Conservation (phyloP, 2,888 invertebrate genomes). For the Melipona beecheii region DNA sequence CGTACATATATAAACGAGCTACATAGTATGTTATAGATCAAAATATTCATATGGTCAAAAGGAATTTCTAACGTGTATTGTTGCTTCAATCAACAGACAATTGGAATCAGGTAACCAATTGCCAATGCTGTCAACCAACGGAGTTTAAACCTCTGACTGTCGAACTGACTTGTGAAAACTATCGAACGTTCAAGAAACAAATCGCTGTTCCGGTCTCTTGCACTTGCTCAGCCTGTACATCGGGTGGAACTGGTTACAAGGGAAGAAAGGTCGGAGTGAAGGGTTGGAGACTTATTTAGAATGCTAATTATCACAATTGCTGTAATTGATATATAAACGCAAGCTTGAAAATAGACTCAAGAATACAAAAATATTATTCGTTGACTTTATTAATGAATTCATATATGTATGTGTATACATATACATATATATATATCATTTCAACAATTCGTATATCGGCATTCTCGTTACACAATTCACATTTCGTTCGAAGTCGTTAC, state of each 20-base stretch:
- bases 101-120: slow-evolving; percentile 76
- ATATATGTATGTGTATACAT: slow-evolving; percentile 15
- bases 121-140: slow-evolving; percentile 78
- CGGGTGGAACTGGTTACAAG: neutral
- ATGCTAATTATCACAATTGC: neutral
- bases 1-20: too few species aligned
- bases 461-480: slow-evolving; percentile 35
- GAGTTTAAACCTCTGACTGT: slow-evolving; percentile 82
- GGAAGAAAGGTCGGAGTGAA: slow-evolving; percentile 34
- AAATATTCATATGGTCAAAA: too few species aligned
- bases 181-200: slow-evolving; percentile 74
- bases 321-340: neutral
- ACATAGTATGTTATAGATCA: too few species aligned
- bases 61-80: neutral
- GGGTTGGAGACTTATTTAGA: slow-evolving; percentile 12
- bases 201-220: slow-evolving; percentile 81
- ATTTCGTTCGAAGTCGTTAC: slow-evolving; percentile 33
- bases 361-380: slow-evolving; percentile 51
- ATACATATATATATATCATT: slow-evolving; percentile 27
- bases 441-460: slow-evolving; percentile 50
- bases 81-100: slow-evolving; percentile 65
- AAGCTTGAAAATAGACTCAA: slow-evolving; percentile 6
- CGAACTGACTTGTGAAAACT: slow-evolving; percentile 84
- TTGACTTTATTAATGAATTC: slow-evolving; percentile 49
- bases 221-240: slow-evolving; percentile 72